Conservation (phyloP, 2,888 invertebrate genomes). For the Dendrolimus pini region DNA sequence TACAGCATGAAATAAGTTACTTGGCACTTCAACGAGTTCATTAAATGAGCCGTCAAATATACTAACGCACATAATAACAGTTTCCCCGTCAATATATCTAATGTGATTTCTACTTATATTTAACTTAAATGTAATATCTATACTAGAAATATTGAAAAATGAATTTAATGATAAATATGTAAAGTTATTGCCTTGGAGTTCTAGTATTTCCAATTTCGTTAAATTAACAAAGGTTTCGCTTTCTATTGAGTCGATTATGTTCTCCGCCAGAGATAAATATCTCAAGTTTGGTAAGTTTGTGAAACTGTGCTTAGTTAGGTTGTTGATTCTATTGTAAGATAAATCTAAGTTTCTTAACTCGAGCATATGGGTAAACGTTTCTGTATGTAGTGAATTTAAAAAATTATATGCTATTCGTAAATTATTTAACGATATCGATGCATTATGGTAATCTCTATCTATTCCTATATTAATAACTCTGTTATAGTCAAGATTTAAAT, state of each 20-base stretch:
- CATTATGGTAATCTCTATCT: slow-evolving; percentile 75
- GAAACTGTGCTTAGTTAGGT: slow-evolving; percentile 84
- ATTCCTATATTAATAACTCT: slow-evolving; percentile 83
- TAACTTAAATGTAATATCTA: slow-evolving; percentile 80
- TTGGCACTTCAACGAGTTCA: slow-evolving; percentile 79
- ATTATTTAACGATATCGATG: slow-evolving; percentile 85
- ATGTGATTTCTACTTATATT: slow-evolving; percentile 86
- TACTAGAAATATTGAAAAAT: slow-evolving; percentile 81
- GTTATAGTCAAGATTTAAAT: slow-evolving; percentile 92
- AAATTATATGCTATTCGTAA: slow-evolving; percentile 90
- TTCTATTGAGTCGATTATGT: slow-evolving; percentile 84
- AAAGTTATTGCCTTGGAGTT: slow-evolving; percentile 87
- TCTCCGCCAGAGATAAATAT: slow-evolving; percentile 89
- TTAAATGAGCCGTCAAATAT: slow-evolving; percentile 84
- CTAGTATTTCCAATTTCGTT: slow-evolving; percentile 85
- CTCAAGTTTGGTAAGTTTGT: slow-evolving; percentile 85
- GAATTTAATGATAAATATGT: slow-evolving; percentile 80
- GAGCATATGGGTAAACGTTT: slow-evolving; percentile 83
- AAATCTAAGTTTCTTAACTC: slow-evolving; percentile 87
- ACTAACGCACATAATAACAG: slow-evolving; percentile 75
- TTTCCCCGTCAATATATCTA: slow-evolving; percentile 60
- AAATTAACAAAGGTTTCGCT: slow-evolving; percentile 85
- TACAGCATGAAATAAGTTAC: slow-evolving; percentile 79
- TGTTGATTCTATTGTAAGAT: slow-evolving; percentile 85
- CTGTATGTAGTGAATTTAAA: slow-evolving; percentile 79